phyloP scores from a whole-genome alignment of 2,888 invertebrate species.

The Drosophila atroscutellata region DNA sequence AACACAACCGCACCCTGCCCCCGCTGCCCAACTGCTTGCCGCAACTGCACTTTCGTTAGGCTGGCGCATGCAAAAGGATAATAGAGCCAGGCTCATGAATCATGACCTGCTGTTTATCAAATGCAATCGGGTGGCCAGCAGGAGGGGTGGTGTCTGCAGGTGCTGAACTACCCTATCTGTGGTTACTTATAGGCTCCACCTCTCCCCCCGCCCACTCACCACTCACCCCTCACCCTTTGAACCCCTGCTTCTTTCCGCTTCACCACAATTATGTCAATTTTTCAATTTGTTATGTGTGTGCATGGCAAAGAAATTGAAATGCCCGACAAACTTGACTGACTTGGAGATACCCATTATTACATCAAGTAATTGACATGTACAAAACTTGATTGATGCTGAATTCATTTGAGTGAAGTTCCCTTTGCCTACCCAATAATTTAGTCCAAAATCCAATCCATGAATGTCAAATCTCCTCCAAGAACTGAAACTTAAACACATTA shows the following conservation, averaged over 20 bases:
- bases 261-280: slow-evolving; percentile 67
- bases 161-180: slow-evolving; percentile 52
- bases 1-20: not conserved
- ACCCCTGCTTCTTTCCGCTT: not conserved
- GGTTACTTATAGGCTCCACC: slow-evolving; percentile 52
- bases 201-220: not conserved
- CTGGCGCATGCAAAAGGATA: slow-evolving; percentile 57
- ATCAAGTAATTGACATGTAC: not conserved
- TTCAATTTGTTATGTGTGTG: slow-evolving; percentile 69
- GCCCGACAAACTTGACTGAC: not conserved
- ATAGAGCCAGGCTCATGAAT: slow-evolving; percentile 71
- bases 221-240: not conserved
- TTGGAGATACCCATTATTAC: slow-evolving; percentile 7
- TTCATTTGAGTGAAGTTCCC: not conserved
- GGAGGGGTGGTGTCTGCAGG: not conserved
- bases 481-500: not conserved
- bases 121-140: slow-evolving; percentile 53
- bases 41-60: slow-evolving; percentile 53
- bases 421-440: not conserved
- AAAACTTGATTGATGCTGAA: not conserved
- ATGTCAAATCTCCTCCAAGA: not conserved
- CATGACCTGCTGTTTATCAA: slow-evolving; percentile 75
- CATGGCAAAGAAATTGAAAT: slow-evolving; percentile 23
- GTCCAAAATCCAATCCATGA: not conserved
- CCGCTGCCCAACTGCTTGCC: slow-evolving; percentile 10